These are phyloP conservation scores for Sinodicranocentrus sp. DNA, from an alignment of 2,888 invertebrate species.

Conservation along the genomic window DNA sequence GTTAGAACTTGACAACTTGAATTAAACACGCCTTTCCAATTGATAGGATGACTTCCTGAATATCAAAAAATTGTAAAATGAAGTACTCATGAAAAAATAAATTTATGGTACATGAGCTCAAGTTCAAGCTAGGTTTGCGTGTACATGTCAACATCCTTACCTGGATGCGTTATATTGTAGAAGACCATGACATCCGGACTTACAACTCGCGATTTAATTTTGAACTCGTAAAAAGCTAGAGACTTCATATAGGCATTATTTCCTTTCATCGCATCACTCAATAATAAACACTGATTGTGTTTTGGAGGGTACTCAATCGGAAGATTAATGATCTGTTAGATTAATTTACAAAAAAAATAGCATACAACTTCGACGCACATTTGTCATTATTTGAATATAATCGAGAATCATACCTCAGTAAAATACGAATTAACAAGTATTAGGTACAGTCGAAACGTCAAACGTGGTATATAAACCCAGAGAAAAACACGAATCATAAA, in stretches of 20 bases:
- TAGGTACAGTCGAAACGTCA: neutral
- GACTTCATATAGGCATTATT: constrained; percentile 7
- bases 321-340: constrained; percentile 11
- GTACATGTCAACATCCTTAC: neutral
- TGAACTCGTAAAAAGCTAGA: constrained; percentile 38
- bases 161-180: constrained; percentile 40
- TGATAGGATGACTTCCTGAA: constrained; percentile 36
- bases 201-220: neutral
- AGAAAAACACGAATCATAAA: constrained; percentile 19
- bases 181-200: constrained; percentile 2
- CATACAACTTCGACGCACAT: no score
- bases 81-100: neutral
- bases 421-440: constrained; percentile 1
- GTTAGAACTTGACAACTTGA: neutral
- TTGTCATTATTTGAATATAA: neutral
- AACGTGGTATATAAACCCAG: neutral
- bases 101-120: neutral
- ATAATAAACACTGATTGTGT: neutral
- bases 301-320: constrained; percentile 3
- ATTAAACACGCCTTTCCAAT: constrained; percentile 20
- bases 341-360: neutral
- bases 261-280: constrained; percentile 31
- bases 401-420: neutral
- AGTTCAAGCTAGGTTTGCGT: no score
- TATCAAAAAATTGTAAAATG: no score